Base-by-base conservation (phyloP, 2,888 invertebrate species). In the Anorthoa munda region DNA sequence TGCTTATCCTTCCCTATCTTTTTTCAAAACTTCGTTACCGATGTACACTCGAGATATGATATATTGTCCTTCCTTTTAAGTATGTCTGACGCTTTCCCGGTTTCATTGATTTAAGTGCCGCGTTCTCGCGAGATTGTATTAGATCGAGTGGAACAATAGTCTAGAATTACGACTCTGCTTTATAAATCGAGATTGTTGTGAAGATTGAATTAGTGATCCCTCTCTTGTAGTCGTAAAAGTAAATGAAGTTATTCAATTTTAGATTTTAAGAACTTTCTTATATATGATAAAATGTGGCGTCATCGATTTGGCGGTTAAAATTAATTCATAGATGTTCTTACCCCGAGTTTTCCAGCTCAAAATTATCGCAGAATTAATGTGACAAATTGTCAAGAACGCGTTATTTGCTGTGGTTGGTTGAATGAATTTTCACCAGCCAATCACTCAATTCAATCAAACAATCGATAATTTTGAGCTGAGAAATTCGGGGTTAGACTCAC, bases 11-110 rank as follows among this genome's bases (percentile, higher is more conserved):
- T 61, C 66, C 69, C 60, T 64, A 66, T 78, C 56, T 75, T 81
- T 86, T 77, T 82, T 72, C 61, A 67, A 68, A 77, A 80, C 68
- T 82, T 82, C 76, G 76, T 85, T 84, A 82, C 60, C 55, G 39
- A 79, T 75, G 66, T 74, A 56, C 72, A 53, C 72, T 61, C n/a
- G 53, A 73, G 68, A 66, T 84, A 78, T 85, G 76, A 77, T 78
- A 72, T 80, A 73, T 77, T 72, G 75, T 78, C 76, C 75, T 79
- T 72, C 21, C 45, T 71, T 83, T 71, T 76, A 75, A 72, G 79
- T 66, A 77, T 48, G 46, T n/a, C 45, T 72, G 79, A 77, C 71
- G 72, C 75, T 74, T 58, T 45, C 39, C 59, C 68, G n/a, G 48
- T 65, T 73, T 83, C 71, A 77, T 80, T 75, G 77, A 85, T 76